These are phyloP conservation scores for Pyralis farinalis DNA, from an alignment of 2,888 invertebrate species.

Conservation along the genomic window DNA sequence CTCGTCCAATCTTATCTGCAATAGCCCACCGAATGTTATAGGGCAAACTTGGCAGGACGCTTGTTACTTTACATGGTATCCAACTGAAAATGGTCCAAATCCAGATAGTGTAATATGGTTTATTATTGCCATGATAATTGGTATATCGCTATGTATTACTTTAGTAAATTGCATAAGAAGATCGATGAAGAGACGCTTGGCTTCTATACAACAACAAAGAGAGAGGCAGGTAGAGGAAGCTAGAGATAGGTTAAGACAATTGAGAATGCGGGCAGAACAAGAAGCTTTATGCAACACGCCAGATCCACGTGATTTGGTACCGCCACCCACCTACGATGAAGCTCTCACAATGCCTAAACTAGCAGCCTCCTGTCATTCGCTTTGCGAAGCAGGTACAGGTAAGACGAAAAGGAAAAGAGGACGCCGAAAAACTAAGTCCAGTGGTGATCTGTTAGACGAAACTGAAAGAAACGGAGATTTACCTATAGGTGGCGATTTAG, in stretches of 20 bases:
- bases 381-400: conserved; percentile 66
- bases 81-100: conserved; percentile 48
- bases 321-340: conserved; percentile 89
- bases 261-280: conserved; percentile 74
- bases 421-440: conserved; percentile 74
- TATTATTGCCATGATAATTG: conserved; percentile 76
- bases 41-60: conserved; percentile 86
- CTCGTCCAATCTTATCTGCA: conserved; percentile 81
- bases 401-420: conserved; percentile 62
- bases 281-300: conserved; percentile 82
- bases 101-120: conserved; percentile 81
- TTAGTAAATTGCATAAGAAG: conserved; percentile 77
- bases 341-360: conserved; percentile 88
- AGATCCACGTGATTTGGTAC: conserved; percentile 84
- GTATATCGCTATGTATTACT: conserved; percentile 76
- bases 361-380: conserved; percentile 81
- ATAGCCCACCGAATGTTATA: conserved; percentile 82
- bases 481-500: conserved; percentile 29
- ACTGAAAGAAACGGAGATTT: conserved; percentile 65
- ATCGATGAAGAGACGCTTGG: conserved; percentile 76
- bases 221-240: conserved; percentile 81
- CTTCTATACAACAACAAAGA: conserved; percentile 71
- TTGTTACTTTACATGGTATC: conserved; percentile 83
- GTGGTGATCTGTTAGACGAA: conserved; percentile 71
- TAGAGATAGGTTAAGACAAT: conserved; percentile 76